phyloP scores from a whole-genome alignment of 2,888 invertebrate species.

The Matsumyia berberina region DNA sequence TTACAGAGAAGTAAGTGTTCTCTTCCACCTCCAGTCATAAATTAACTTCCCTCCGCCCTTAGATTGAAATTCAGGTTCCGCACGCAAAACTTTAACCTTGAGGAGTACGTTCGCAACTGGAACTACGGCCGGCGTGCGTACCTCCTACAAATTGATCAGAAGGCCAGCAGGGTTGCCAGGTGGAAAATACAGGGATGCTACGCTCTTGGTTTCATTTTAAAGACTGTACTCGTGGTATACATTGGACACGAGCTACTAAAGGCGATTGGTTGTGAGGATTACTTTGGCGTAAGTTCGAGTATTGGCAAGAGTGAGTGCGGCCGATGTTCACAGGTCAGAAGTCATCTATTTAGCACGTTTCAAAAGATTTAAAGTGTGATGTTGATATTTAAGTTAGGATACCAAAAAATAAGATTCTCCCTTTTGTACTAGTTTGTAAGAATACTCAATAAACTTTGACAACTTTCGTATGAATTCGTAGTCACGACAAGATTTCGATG shows the following conservation, averaged over 20 bases:
- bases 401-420: conserved; percentile 21
- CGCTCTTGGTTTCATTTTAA: conserved; percentile 54
- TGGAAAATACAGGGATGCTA: conserved; percentile 64
- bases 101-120: conserved; percentile 69
- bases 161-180: conserved; percentile 56
- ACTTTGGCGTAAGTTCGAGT: conserved; percentile 19
- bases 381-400: conserved; percentile 3
- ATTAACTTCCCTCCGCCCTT: neutral
- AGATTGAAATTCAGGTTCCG: conserved; percentile 68
- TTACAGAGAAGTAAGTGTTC: conserved; percentile 66
- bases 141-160: conserved; percentile 44
- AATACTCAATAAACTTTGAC: neutral
- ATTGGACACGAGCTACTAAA: conserved; percentile 46
- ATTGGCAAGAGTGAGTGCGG: conserved; percentile 15
- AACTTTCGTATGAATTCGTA: neutral
- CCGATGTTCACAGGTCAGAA: conserved; percentile 7
- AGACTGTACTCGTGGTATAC: conserved; percentile 47
- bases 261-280: conserved; percentile 13
- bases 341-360: conserved; percentile 54
- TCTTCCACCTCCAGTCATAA: neutral
- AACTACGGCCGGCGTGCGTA: conserved; percentile 60
- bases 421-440: conserved; percentile 12
- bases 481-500: neutral
- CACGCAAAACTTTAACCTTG: conserved; percentile 63
- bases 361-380: conserved; percentile 52